These are phyloP conservation scores for Listronotus bonariensis DNA, from an alignment of 1,140 invertebrate genomes.

Conservation along the genomic window DNA sequence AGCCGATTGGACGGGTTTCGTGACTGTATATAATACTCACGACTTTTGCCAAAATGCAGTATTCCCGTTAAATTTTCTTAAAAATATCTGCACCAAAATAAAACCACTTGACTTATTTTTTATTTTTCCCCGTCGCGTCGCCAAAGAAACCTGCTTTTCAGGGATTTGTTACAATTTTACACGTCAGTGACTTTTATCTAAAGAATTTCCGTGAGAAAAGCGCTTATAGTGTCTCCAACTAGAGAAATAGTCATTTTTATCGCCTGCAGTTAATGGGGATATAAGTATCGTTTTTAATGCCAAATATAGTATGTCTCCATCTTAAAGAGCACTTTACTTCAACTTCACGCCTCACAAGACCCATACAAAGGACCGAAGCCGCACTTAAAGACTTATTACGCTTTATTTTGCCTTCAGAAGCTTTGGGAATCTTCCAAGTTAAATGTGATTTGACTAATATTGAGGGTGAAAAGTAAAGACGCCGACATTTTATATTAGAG, in stretches of 20 bases:
- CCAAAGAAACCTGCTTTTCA: no score
- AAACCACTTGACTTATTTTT: no score
- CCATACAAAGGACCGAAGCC: constrained; percentile 30
- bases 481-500: no score
- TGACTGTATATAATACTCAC: no score
- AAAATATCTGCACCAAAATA: no score
- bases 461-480: not conserved
- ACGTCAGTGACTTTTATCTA: no score
- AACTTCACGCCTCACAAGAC: constrained; percentile 32
- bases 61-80: no score
- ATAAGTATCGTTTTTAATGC: constrained; percentile 32
- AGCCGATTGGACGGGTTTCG: no score
- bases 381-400: constrained; percentile 29
- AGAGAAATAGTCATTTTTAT: constrained; percentile 2
- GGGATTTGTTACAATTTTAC: no score
- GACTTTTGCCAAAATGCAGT: no score
- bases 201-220: no score
- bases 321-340: constrained; percentile 29
- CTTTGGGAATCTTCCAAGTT: constrained; percentile 25
- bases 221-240: not conserved
- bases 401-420: constrained; percentile 25
- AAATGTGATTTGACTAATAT: constrained; percentile 26
- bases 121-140: no score
- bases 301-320: constrained; percentile 21
- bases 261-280: constrained; percentile 28